Base-by-base conservation (phyloP, 2,888 invertebrate species). In the Dicyrtomina minuta region DNA sequence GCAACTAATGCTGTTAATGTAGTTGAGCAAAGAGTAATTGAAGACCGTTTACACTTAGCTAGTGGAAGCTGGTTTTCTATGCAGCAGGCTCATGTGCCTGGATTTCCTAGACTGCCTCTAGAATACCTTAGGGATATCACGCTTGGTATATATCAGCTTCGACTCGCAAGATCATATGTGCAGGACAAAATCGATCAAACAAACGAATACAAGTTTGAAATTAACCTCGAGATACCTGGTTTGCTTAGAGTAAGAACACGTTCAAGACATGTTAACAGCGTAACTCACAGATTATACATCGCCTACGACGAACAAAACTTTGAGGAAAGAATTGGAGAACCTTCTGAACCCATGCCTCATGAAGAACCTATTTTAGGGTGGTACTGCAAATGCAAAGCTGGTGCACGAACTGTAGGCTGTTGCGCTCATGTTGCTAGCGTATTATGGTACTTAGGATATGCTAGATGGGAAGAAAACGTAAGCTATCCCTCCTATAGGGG, bases 91-190 rank as follows among this genome's bases (percentile, higher is more conserved):
- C 33, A 53, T 13, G 8, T 66, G 3, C 61, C 61, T 5, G 44
- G 26, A 26, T 61, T 61, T 27, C 66, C 66, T 5, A 22, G 41
- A 39, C 15, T 66, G 22, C 4, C 41, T 12, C 3, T 41, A 3
- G 55, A 66, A 8, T 22, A 55, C 20, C 39, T 66, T 22, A 39
- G 24, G 3, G 8, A 17, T 4, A 2, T 66, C 13, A 66, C 55
- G 1, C 10, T 55, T 22, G 66, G 66, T 5, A n/a, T 39, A 2
- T 66, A 66, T 24, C 66, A 66, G 17, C 4, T 64, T 15, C 24
- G 27, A 3, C n/a, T 49, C 12, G 39, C 49, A 15, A 13, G n/a
- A 1, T 27, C 24, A 4, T 64, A 64, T 20, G 33, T 51, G 10
- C 41, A 58, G 12, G 58, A 58, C 20, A 58, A 58, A 39, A 33